phyloP scores from a whole-genome alignment of 2,113 vertebrate species.

The Cygnus atratus region DNA sequence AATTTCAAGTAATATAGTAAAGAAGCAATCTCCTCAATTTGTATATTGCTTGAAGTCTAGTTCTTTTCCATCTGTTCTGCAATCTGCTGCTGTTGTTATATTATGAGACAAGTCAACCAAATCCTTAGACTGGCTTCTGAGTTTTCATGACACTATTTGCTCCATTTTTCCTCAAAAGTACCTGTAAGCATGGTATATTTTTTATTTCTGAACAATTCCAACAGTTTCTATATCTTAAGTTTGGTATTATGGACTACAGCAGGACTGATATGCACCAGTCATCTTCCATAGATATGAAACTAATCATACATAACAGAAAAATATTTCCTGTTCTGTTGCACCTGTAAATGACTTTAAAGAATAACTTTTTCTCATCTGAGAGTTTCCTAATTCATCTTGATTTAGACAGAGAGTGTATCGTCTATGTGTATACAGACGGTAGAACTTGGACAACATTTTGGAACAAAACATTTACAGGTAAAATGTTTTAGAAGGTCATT shows the following conservation, averaged over 20 bases:
- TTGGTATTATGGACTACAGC: neutral
- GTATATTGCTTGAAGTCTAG: slow-evolving; percentile 40
- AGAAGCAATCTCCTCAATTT: slow-evolving; percentile 4
- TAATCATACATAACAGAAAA: neutral
- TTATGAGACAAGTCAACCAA: slow-evolving; percentile 23
- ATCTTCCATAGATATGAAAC: neutral
- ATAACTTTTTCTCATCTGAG: neutral
- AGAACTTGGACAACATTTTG: neutral
- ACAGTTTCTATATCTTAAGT: neutral
- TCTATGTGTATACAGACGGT: neutral
- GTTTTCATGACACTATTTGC: slow-evolving; percentile 1
- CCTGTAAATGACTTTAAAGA: neutral
- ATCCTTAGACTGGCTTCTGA: slow-evolving; percentile 5
- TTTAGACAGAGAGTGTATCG: neutral
- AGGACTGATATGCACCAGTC: neutral
- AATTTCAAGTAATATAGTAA: neutral
- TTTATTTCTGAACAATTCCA: slow-evolving; percentile 17
- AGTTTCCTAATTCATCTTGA: neutral
- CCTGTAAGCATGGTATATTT: neutral
- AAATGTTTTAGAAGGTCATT: neutral
- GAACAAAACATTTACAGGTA: neutral
- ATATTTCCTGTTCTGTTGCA: neutral
- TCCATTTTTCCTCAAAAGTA: neutral
- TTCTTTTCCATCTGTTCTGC: slow-evolving; percentile 63
- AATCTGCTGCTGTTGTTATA: slow-evolving; percentile 46